A percentile compares a stretch with the other conserved stretches of the same genome.
These are phyloP conservation scores for Stigmatopora nigra DNA, from an alignment of 2,113 vertebrate species.

Conservation along the genomic window DNA sequence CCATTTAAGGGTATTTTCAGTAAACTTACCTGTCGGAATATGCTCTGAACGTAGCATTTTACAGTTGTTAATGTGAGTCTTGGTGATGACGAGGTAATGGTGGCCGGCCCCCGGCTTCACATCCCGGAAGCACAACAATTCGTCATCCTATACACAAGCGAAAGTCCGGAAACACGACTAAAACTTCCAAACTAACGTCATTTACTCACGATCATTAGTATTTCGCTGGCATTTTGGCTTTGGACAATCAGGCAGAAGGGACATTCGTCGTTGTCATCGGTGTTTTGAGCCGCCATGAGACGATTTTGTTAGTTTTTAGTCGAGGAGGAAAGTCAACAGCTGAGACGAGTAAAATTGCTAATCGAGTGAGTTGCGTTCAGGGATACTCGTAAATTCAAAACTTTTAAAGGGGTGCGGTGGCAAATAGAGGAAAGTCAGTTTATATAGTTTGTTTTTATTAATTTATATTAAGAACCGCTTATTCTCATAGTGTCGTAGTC, in stretches of 20 bases:
- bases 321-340: not conserved
- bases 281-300: conserved; percentile 3
- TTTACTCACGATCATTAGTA: conserved; percentile 57
- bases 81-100: conserved; percentile 80
- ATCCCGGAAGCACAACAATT: conserved; percentile 78
- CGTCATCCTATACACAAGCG: conserved; percentile 60
- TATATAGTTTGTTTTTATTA: too few relatives aligned
- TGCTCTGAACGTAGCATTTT: conserved; percentile 65
- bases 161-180: not conserved
- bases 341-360: conserved; percentile 1
- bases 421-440: too few relatives aligned
- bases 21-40: conserved; percentile 65
- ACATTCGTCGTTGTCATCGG: conserved; percentile 40
- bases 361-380: conserved; percentile 4
- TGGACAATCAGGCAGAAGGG: conserved; percentile 74
- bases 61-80: conserved; percentile 73
- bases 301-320: not conserved
- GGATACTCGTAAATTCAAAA: not conserved
- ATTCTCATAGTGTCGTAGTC: too few relatives aligned
- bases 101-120: conserved; percentile 71
- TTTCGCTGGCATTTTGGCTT: conserved; percentile 54
- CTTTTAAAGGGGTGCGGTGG: too few relatives aligned
- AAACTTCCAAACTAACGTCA: not conserved
- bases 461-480: too few relatives aligned
- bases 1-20: too few relatives aligned